A percentile compares a stretch with the other conserved stretches of the same genome.
Conservation (phyloP, 2,113 vertebrate genomes). For the Columba livia region DNA sequence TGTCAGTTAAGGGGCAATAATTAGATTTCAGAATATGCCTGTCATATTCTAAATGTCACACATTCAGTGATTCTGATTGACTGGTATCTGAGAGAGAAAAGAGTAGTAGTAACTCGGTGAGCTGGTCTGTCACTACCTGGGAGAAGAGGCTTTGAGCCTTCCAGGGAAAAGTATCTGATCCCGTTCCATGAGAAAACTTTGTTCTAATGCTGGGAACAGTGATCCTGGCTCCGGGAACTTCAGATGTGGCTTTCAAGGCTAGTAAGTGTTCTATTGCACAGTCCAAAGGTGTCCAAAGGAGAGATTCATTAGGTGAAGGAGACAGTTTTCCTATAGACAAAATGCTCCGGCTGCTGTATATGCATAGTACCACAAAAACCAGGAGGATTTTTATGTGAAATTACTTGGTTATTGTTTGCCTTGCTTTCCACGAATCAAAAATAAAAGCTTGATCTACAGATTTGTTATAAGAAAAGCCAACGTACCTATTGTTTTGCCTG, state of each 20-base stretch:
- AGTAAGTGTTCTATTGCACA: neutral
- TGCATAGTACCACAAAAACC: neutral
- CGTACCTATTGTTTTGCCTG: neutral
- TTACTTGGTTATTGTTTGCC: neutral
- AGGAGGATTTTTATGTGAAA: neutral
- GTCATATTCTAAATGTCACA: slow-evolving; percentile 53
- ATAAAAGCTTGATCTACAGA: neutral
- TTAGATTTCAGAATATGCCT: slow-evolving; percentile 55
- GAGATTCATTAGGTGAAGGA: neutral
- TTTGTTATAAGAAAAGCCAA: neutral
- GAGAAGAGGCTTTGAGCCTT: neutral
- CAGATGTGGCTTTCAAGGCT: neutral
- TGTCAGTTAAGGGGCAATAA: slow-evolving; percentile 45
- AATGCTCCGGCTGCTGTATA: neutral
- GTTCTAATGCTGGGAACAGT: neutral
- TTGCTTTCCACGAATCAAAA: neutral
- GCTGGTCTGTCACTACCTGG: neutral
- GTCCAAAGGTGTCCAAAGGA: neutral
- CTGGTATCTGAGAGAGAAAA: neutral
- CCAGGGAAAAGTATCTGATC: neutral
- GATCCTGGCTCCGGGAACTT: neutral
- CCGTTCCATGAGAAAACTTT: neutral
- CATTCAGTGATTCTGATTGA: neutral
- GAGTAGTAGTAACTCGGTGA: neutral
- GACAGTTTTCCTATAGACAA: neutral